Evolutionary conservation across 2,113 vertebrate genomes (phyloP), one percentile per base, ranked within the genome.

Genomic region (Gymnorhina tibicen): DNA sequence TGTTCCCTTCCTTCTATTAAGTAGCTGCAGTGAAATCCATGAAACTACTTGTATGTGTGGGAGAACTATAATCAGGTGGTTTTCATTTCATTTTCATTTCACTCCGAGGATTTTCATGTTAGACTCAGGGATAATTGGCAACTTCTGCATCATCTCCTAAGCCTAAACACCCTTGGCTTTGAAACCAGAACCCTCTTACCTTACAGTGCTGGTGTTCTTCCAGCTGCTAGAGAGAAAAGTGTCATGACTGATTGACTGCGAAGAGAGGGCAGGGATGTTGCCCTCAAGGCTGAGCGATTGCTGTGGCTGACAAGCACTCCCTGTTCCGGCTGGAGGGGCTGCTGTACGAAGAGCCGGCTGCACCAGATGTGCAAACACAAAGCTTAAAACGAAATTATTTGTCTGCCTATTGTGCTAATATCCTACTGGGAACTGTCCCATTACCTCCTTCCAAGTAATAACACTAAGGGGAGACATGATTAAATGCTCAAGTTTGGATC

Each of bases 111-210:
- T 12, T 87, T 91, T 66, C 26, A 37, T 72, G 42, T 82, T 50
- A 90, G 94, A 90, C 85, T 94, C 95, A 90, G 92, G 92, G 92
- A 94, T 75, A 88, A 88, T 13, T 83, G 60, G 87, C 82, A 63
- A 83, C 39, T 79, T 58, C 39, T 92, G 55, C 55, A 28, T 85
- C 49, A 63, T 58, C 81, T 76, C 70, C n/a, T 68, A 78, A 85
- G 56, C 80, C 68, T 93, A 12, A 93, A 79, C 60, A 83, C 49
- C 60, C 66, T 79, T 82, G 81, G 53, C 70, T 76, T 5, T 73
- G 69, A 55, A 68, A 75, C 33, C 58, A 66, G 64, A 70, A 85
- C 23, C 24, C 66, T 85, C 46, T 58, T 39, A 33, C 13, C 35
- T 87, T 60, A 15, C 32, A 49, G 33, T 24, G 68, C 52, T 82